Percentiles rank a stretch among this genome's conserved stretches.
Conservation (phyloP, 2,888 invertebrate genomes). For the Luffia ferchaultella region DNA sequence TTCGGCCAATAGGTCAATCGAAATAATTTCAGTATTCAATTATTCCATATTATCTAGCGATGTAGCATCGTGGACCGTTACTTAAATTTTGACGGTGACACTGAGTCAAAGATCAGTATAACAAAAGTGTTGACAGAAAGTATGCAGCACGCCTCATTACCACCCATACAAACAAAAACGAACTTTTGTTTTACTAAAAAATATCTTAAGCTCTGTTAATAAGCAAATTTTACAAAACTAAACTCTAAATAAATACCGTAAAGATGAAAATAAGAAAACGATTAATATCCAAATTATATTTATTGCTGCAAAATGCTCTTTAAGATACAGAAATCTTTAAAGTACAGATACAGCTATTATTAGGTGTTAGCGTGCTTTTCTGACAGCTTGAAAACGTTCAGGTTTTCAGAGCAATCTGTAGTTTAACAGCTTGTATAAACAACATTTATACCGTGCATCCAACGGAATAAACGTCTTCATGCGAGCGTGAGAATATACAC, state of each 20-base stretch:
- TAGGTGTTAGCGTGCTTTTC: conserved; percentile 61
- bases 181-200: conserved; percentile 31
- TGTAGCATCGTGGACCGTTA: too few relatives aligned
- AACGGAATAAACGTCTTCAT: background rate
- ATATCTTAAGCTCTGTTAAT: conserved; percentile 24
- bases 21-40: too few relatives aligned
- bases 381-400: conserved; percentile 66
- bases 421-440: background rate
- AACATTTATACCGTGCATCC: conserved; percentile 1
- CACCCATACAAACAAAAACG: conserved; percentile 39
- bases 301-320: background rate
- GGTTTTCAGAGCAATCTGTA: conserved; percentile 51
- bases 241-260: conserved; percentile 19
- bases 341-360: conserved; percentile 55
- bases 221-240: conserved; percentile 10
- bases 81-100: conserved; percentile 27
- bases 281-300: background rate
- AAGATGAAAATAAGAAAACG: background rate
- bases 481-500: background rate
- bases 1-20: too few relatives aligned
- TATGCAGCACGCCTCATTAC: conserved; percentile 52
- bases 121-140: conserved; percentile 42
- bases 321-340: conserved; percentile 35
- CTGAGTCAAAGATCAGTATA: conserved; percentile 40
- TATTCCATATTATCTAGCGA: too few relatives aligned